A percentile compares a stretch with the other conserved stretches of the same genome.
phyloP scores from a whole-genome alignment of 2,797 vertebrate genomes.

The Salarias fasciatus region DNA sequence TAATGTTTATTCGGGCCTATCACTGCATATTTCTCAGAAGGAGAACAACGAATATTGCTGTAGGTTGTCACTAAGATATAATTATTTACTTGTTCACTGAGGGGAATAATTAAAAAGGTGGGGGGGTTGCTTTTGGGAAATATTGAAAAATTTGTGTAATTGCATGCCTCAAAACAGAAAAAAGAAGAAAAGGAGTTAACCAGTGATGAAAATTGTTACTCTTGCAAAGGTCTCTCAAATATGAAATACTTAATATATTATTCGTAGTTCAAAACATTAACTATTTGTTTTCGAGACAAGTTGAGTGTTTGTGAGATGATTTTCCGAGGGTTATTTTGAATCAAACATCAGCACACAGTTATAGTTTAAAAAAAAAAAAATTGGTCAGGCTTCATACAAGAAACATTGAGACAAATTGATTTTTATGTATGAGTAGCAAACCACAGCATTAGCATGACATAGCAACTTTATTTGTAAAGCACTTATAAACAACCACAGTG shows the following conservation, averaged over 20 bases:
- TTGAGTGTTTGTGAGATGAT: no score
- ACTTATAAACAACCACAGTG: no score
- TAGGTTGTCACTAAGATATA: constrained; percentile 12
- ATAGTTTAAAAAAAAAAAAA: no score
- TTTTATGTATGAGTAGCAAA: no score
- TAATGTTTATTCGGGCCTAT: constrained; percentile 45
- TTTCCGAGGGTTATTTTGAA: no score
- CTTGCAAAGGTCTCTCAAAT: neutral
- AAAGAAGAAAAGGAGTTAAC: neutral
- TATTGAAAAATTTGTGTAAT: constrained; percentile 16
- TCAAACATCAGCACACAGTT: no score
- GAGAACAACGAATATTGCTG: neutral
- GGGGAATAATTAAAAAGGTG: constrained; percentile 24
- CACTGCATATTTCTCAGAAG: constrained; percentile 30
- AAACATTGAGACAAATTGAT: no score
- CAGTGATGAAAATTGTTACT: neutral
- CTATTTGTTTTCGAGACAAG: no score
- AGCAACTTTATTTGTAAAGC: no score
- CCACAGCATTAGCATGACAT: no score
- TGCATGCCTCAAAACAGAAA: constrained; percentile 5
- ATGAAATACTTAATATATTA: neutral
- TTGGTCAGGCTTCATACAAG: no score
- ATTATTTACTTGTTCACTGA: constrained; percentile 49
- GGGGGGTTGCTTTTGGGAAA: neutral
- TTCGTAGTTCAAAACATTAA: neutral